Evolutionary conservation across 1,140 invertebrate species (phyloP).

Genomic region (Eriocheir sinensis): DNA sequence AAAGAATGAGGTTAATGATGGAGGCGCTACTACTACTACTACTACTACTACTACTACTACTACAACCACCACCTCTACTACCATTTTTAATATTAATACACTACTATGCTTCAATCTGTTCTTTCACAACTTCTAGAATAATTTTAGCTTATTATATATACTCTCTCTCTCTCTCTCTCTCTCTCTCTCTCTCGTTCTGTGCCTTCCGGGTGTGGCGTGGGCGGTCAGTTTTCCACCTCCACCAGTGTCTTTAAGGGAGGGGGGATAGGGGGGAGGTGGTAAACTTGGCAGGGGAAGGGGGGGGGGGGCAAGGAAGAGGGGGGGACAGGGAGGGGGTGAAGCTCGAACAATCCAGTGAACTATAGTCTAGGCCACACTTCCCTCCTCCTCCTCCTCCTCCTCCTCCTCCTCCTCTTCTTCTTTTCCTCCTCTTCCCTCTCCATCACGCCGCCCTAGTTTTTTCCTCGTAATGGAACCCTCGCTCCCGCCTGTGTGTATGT

Average conservation of each 20-base stretch:
- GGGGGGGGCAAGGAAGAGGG: no score
- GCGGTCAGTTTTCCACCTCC: no score
- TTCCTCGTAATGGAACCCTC: not conserved
- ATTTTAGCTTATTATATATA: not conserved
- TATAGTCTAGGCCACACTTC: not conserved
- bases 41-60: no score
- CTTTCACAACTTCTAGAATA: no score
- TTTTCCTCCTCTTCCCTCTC: not conserved
- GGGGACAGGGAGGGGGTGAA: no score
- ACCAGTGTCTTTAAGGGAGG: no score
- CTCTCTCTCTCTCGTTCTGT: not conserved
- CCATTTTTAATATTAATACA: no score
- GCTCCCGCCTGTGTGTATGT: not conserved
- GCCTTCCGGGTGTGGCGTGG: not conserved
- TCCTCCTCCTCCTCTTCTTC: constrained; percentile 19
- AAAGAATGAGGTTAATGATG: no score
- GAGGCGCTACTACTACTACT: no score
- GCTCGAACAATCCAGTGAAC: not conserved
- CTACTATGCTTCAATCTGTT: not conserved
- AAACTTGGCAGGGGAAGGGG: no score
- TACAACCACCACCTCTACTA: no score
- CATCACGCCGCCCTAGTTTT: not conserved
- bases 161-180: not conserved
- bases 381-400: not conserved
- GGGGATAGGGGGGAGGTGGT: no score